Conservation (phyloP, 2,888 invertebrate genomes). For the Volucella bombylans region DNA sequence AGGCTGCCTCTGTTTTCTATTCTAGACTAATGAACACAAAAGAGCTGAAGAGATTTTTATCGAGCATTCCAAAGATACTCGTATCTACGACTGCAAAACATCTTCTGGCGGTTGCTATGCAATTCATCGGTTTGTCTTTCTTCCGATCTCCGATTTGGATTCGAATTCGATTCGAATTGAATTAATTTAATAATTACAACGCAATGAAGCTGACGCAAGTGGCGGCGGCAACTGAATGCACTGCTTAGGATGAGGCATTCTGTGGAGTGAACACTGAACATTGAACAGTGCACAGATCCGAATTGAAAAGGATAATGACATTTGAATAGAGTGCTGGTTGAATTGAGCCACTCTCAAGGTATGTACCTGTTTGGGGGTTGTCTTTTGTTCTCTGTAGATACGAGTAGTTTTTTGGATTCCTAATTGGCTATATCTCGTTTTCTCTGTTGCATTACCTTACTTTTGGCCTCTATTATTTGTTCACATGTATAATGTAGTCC, state of each 20-base stretch:
- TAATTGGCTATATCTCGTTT: no score
- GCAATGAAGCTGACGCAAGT: conserved; percentile 67
- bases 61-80: conserved; percentile 30
- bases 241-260: conserved; percentile 21
- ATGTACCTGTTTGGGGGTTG: conserved; percentile 49
- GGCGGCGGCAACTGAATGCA: conserved; percentile 39
- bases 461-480: no score
- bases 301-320: conserved; percentile 55
- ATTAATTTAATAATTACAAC: conserved; percentile 72
- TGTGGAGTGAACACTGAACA: conserved; percentile 26
- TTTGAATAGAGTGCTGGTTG: conserved; percentile 47
- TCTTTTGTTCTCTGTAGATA: conserved; percentile 31
- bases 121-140: conserved; percentile 37
- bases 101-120: conserved; percentile 57
- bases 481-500: neutral
- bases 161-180: conserved; percentile 47
- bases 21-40: conserved; percentile 40
- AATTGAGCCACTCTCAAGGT: conserved; percentile 37
- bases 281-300: conserved; percentile 5
- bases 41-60: conserved; percentile 34
- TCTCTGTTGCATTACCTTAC: no score
- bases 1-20: neutral
- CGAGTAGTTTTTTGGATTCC: no score
- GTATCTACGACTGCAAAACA: neutral
- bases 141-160: neutral